A percentile compares a stretch with the other conserved stretches of the same genome.
Evolutionary conservation across 2,797 vertebrate species (phyloP).

Genomic region (Aldrovandia affinis): DNA sequence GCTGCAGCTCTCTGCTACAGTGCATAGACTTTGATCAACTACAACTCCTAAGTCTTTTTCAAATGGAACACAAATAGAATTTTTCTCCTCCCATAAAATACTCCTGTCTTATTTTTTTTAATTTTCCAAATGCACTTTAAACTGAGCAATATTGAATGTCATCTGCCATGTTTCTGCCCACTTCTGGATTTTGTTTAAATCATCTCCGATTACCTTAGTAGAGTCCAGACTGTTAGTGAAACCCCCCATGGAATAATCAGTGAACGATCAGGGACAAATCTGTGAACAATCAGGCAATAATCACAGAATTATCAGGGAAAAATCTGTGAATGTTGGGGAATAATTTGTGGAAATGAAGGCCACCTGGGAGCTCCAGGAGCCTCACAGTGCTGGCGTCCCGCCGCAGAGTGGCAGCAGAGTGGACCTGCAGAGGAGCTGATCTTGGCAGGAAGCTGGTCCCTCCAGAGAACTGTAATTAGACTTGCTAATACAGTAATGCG

Average conservation of each 20-base stretch:
- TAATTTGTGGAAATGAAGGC: neutral
- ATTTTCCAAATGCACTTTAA: no score
- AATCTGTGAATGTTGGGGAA: neutral
- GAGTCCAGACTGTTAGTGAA: no score
- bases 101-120: no score
- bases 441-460: neutral
- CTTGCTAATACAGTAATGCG: neutral
- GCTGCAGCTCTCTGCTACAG: no score
- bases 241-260: neutral
- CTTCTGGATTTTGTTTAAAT: no score
- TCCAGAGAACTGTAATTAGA: neutral
- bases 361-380: neutral
- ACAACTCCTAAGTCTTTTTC: no score
- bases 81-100: no score
- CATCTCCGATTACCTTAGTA: no score
- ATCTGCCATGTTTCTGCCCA: no score
- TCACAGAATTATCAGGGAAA: neutral
- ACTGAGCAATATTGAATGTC: no score
- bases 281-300: slow-evolving; percentile 23
- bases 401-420: neutral
- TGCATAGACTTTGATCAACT: no score
- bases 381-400: neutral
- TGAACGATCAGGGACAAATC: neutral
- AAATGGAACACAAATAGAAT: no score
- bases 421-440: neutral